Evolutionary conservation across 2,113 vertebrate genomes (phyloP).

Genomic region (Ptyas mucosa): DNA sequence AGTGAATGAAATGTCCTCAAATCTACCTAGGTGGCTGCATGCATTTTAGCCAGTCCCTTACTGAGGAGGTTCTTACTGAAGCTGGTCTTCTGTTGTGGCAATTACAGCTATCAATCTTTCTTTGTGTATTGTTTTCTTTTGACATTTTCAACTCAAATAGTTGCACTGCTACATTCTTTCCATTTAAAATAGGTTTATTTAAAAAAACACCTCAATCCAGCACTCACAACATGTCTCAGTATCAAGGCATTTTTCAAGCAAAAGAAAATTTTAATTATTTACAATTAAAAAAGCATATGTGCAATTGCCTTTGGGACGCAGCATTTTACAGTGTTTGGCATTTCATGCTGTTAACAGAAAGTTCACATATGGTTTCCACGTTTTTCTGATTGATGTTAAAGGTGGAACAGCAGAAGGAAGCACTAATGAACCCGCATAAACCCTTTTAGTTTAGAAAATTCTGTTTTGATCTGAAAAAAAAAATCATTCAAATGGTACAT

Average conservation of each 20-base stretch:
- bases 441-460: constrained; percentile 61
- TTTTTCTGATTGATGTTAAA: constrained; percentile 73
- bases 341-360: constrained; percentile 76
- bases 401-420: constrained; percentile 67
- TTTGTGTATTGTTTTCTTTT: constrained; percentile 66
- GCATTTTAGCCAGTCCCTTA: constrained; percentile 22
- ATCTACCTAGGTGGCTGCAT: not conserved
- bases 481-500: constrained; percentile 58
- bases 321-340: constrained; percentile 72
- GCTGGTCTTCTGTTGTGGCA: constrained; percentile 64
- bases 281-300: constrained; percentile 76
- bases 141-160: constrained; percentile 60
- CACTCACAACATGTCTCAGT: constrained; percentile 68
- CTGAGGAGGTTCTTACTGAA: constrained; percentile 28
- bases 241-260: constrained; percentile 60
- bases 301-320: constrained; percentile 76
- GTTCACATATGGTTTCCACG: constrained; percentile 81
- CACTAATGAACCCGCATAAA: constrained; percentile 63
- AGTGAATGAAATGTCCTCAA: not conserved
- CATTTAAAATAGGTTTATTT: constrained; percentile 68
- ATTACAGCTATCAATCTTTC: constrained; percentile 62
- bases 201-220: constrained; percentile 65
- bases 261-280: constrained; percentile 70
- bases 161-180: constrained; percentile 66
- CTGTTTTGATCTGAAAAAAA: constrained; percentile 63